Evolutionary conservation across 2,888 invertebrate species (phyloP), one percentile per base, ranked within the genome.

Genomic region (Lycia hirtaria): DNA sequence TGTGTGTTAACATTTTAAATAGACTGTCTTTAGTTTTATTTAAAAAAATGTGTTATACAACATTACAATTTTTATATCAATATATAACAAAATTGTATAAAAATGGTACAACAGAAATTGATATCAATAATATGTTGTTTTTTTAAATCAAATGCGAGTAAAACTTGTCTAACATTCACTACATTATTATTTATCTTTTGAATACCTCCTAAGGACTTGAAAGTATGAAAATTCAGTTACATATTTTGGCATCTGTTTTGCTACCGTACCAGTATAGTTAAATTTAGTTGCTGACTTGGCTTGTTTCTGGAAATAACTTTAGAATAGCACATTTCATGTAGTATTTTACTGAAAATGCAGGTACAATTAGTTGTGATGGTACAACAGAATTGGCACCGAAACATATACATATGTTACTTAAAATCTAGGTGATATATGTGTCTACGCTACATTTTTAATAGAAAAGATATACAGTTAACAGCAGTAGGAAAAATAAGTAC

Each of bases 401-500:
- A 30, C 3, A n/a, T 26, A 15, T 15, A 24, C 44, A 15, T 35
- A 40, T 49, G 28, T 32, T 56, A 24, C 51, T 37, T 50, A 48
- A 43, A 33, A 17, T 4, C 35, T 47, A 51, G 41, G 48, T 43
- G 15, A 41, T 22, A 49, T 38, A 57, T 33, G 35, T 22, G 35
- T 53, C 43, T 53, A 57, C 35, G 33, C 40, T 51, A 47, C 41
- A 37, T 37, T 28, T 47, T 22, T 47, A 32, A 35, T 45, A 35
- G 0, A 41, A 41, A 47, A 22, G 24, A 28, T 43, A 41, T 15
- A 56, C 28, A 48, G n/a, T n/a, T n/a, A n/a, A n/a, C n/a, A n/a
- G n/a, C n/a, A n/a, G n/a, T n/a, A n/a, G n/a, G n/a, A n/a, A n/a
- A n/a, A n/a, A n/a, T n/a, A n/a, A n/a, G n/a, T n/a, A n/a, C n/a